phyloP scores from a whole-genome alignment of 2,888 invertebrate genomes.

The Catocala nupta region DNA sequence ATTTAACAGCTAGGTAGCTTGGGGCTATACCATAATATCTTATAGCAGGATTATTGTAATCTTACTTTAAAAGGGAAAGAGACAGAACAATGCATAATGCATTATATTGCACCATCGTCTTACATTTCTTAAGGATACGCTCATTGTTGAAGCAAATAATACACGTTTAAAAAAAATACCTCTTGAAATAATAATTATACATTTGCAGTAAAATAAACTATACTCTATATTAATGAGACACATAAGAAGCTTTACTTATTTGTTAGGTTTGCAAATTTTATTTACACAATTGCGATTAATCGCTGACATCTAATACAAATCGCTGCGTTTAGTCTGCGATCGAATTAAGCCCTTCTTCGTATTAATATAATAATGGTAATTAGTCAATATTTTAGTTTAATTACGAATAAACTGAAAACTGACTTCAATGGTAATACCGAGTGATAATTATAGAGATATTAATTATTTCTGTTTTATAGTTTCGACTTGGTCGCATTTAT shows the following conservation, averaged over 20 bases:
- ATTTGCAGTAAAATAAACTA: constrained; percentile 20
- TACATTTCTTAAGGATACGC: no score
- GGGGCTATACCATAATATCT: no score
- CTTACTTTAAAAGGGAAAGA: no score
- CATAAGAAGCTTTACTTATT: constrained; percentile 16
- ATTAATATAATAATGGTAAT: constrained; percentile 31
- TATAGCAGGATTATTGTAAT: no score
- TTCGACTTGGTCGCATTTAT: no score
- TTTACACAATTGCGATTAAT: constrained; percentile 37
- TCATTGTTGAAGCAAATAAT: no score
- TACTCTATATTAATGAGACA: constrained; percentile 18
- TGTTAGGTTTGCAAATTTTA: constrained; percentile 21
- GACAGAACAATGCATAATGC: no score
- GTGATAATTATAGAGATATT: no score
- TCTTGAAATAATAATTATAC: not conserved
- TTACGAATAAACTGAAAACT: constrained; percentile 44
- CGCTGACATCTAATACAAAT: constrained; percentile 19
- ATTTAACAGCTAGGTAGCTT: no score
- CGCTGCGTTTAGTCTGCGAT: constrained; percentile 12
- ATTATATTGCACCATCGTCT: no score
- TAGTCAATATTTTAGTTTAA: constrained; percentile 45
- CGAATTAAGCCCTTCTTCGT: not conserved
- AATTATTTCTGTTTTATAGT: no score
- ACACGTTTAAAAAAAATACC: no score
- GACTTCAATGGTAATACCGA: constrained; percentile 18